Evolutionary conservation across 2,888 invertebrate species (phyloP), one percentile per base, ranked within the genome.

Genomic region (Sceliomorpha sp.): DNA sequence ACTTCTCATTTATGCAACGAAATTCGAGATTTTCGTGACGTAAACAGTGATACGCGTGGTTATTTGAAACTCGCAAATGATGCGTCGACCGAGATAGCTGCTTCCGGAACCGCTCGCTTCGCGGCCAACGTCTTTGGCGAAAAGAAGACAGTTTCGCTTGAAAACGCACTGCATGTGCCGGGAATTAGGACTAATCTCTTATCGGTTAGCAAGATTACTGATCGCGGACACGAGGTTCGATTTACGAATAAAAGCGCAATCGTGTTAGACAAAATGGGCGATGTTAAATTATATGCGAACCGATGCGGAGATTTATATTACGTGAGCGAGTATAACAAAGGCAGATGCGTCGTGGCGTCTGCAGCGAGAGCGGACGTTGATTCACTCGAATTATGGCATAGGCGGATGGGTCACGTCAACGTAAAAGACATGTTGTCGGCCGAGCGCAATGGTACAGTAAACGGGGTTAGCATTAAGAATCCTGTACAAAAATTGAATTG

Each of bases 371-470:
- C 50, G 9, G 6, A 10, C 14, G 1, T 0, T 10, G 20, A 34
- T 17, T 12, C 36, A n/a, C 34, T 53, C 4, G 51, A 53, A 4
- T 32, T 40, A 6, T 70, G 62, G 67, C 72, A 72, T 36, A 13
- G 20, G 10, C 64, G 36, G 6, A 42, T 74, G 45, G 73, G 68
- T 2, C 64, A 74, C 10, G 44, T 66, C 1, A 72, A 73, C 14
- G 6, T 50, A 0, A 20, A 13, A 5, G 69, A 69, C 47, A 51
- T 73, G 2, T 10, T 17, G 7, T 29, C 56, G 26, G 14, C 53
- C 14, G 7, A 36, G 14, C 42, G 50, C 1, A 36, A 62, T 0
- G 48, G 58, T 0, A 39, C 29, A 1, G 27, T 71, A 7, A 32
- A 20, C 5, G 70, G 68, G 15, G 42, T 73, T 31, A 37, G 12